A percentile compares a stretch with the other conserved stretches of the same genome.
Evolutionary conservation across 2,113 vertebrate genomes (phyloP).

Genomic region (Sylvicapra grimmia): DNA sequence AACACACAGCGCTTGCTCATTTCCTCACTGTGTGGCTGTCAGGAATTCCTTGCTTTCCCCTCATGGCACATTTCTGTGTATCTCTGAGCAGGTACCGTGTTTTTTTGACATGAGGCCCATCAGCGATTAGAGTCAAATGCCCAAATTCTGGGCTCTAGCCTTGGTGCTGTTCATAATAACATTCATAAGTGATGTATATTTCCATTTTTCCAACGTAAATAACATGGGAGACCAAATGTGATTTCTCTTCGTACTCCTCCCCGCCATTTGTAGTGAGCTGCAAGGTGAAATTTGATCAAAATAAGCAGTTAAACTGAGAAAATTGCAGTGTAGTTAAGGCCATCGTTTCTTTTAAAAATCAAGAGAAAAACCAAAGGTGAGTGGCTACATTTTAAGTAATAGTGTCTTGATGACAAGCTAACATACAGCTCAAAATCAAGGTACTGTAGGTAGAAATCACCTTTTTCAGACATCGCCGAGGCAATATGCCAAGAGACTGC

Average conservation of each 20-base stretch:
- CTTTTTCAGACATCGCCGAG: constrained; percentile 65
- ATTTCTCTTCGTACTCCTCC: constrained; percentile 44
- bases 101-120: not conserved
- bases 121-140: constrained; percentile 45
- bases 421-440: constrained; percentile 65
- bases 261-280: constrained; percentile 11
- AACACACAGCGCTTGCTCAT: not conserved
- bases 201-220: constrained; percentile 37
- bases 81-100: not conserved
- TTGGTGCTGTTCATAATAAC: constrained; percentile 41
- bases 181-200: not conserved
- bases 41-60: not conserved
- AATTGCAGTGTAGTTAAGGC: not conserved
- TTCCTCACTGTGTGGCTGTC: not conserved
- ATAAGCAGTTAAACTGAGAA: constrained; percentile 18
- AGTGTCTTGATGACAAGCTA: constrained; percentile 58
- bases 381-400: not conserved
- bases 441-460: constrained; percentile 57
- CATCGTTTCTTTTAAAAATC: constrained; percentile 44
- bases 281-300: not conserved
- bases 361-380: constrained; percentile 38
- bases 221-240: not conserved
- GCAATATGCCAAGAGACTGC: constrained; percentile 54
- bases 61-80: not conserved
- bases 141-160: not conserved